Evolutionary conservation across 2,113 vertebrate species (phyloP), one percentile per base, ranked within the genome.

Genomic region (Dasyornis broadbenti): DNA sequence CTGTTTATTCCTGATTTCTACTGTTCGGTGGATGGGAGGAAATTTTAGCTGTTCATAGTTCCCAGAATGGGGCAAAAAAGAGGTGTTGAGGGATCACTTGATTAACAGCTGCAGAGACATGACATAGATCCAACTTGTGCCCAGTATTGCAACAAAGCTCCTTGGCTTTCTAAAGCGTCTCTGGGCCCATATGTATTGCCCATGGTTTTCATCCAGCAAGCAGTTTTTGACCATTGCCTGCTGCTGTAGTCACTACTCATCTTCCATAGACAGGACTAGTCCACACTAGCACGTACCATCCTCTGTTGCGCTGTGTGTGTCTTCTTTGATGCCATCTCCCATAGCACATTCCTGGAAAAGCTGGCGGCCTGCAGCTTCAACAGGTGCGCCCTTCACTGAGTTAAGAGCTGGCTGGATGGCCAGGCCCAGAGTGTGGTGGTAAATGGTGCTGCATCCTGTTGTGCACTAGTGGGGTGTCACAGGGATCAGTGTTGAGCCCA

Each of bases 221-320:
- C 14, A 52, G 13, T 10, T 78, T 77, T 59, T 84, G n/a, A 57
- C 33, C 13, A 15, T 33, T 54, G 33, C 24, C 47, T 76, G 9
- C 79, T 61, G 24, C 52, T 72, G 6, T 11, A 56, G 13, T 28
- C 22, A 30, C 13, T 72, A 3, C 24, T 49, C n/a, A 42, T 10
- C 23, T 86, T 27, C 16, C 42, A 53, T 18, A 72, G 39, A 47
- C 0, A 19, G 2, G 2, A 57, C 10, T 30, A 24, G 31, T 44
- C n/a, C 3, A 7, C 50, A 16, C 4, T 20, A 45, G 13, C 50
- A 19, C 3, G 20, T 52, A 26, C 3, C 56, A n/a, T 56, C 37
- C n/a, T 82, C 72, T n/a, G 1, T 47, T 70, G 27, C 37, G 10
- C 21, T 61, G 5, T 0, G 0, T 39, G 33, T 30, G 15, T 50